phyloP scores from a whole-genome alignment of 2,797 vertebrate species.

The Brachyalestes nurse region DNA sequence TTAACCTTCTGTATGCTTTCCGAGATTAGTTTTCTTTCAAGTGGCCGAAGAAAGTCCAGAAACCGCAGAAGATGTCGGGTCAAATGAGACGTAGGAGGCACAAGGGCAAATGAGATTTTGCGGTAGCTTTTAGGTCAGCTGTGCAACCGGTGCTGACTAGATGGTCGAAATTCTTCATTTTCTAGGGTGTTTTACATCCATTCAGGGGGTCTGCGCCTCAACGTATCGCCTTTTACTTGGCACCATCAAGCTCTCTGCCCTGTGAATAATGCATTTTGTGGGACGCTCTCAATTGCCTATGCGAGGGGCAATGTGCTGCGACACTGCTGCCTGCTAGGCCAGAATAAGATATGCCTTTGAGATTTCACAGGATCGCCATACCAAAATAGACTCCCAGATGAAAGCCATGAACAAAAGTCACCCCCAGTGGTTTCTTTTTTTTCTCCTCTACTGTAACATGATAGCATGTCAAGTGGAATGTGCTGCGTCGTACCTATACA shows the following conservation, averaged over 20 bases:
- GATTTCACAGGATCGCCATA: slow-evolving; percentile 6
- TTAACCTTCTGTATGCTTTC: not conserved
- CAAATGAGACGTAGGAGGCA: not conserved
- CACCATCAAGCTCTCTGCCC: not conserved
- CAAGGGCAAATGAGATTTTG: not conserved
- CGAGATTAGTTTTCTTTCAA: not conserved
- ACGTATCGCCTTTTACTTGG: not conserved
- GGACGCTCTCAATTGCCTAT: slow-evolving; percentile 1
- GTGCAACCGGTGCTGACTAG: not conserved
- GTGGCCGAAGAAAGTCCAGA: not conserved
- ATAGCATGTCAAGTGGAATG: slow-evolving; percentile 39
- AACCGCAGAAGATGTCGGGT: no score
- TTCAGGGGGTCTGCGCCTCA: not conserved
- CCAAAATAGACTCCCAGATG: slow-evolving; percentile 20
- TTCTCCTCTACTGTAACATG: slow-evolving; percentile 16
- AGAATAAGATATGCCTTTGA: not conserved
- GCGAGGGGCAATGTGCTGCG: not conserved
- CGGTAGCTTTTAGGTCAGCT: not conserved
- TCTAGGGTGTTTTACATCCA: not conserved
- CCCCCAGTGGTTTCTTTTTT: slow-evolving; percentile 20
- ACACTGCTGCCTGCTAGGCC: slow-evolving; percentile 1
- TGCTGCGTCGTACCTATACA: slow-evolving; percentile 18
- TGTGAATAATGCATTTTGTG: slow-evolving; percentile 33
- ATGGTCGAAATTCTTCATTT: not conserved
- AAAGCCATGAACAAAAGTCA: slow-evolving; percentile 11